Evolutionary conservation across 35 echinoderm and acorn worm genomes (phyloP).

Genomic region (Heliocidaris erythrogramma): DNA sequence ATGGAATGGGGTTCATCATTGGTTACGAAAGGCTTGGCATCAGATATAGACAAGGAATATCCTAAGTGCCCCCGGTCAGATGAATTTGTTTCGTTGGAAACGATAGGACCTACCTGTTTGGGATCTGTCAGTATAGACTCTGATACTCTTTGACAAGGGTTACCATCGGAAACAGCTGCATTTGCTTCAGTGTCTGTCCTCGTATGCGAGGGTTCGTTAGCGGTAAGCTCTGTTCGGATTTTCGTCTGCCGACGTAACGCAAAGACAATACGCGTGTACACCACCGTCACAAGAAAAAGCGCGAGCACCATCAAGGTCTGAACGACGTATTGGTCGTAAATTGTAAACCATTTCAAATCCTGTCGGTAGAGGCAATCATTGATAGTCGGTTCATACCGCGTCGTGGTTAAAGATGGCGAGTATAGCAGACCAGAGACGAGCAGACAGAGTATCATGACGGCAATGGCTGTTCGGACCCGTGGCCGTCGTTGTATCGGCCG

Average conservation of each 20-base stretch:
- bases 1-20: background rate
- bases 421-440: constrained; percentile 1
- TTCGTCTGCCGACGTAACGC: background rate
- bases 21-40: background rate
- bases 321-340: background rate
- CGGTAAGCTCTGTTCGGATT: background rate
- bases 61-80: background rate
- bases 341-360: constrained; percentile 14
- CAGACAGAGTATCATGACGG: constrained; percentile 32
- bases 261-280: constrained; percentile 10
- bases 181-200: background rate
- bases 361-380: background rate
- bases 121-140: background rate
- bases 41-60: background rate
- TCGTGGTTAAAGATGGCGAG: background rate
- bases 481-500: constrained; percentile 44
- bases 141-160: background rate
- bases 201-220: background rate
- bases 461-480: constrained; percentile 29
- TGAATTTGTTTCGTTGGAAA: background rate
- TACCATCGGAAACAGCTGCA: background rate
- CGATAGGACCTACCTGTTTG: background rate
- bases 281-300: background rate
- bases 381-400: background rate
- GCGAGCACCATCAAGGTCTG: background rate